Conservation (phyloP, 2,888 invertebrate species). For the Neelides folsomi region DNA sequence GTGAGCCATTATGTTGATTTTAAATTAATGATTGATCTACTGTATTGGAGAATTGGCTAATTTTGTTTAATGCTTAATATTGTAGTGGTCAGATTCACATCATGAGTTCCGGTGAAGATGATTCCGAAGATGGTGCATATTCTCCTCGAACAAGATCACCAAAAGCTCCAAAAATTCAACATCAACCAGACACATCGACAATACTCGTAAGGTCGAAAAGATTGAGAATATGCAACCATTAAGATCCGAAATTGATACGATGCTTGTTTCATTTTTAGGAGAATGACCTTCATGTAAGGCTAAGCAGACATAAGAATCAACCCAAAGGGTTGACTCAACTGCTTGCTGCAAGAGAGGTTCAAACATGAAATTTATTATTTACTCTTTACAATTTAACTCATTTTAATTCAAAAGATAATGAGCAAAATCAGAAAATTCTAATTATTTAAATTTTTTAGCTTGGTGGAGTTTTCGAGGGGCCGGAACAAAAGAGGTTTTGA, state of each 20-base stretch:
- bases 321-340: constrained; percentile 16
- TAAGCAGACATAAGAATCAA: constrained; percentile 3
- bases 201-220: not conserved
- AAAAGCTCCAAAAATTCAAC: constrained; percentile 18
- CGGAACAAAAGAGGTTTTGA: too few species aligned
- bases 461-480: too few species aligned
- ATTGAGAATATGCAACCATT: not conserved
- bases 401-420: not conserved
- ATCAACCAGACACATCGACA: constrained; percentile 11
- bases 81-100: constrained; percentile 29
- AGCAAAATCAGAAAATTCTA: not conserved
- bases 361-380: not conserved
- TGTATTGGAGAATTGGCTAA: too few species aligned
- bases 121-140: constrained; percentile 22
- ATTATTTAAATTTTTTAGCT: not conserved
- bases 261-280: constrained; percentile 10
- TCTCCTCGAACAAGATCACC: constrained; percentile 3
- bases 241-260: not conserved
- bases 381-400: too few species aligned
- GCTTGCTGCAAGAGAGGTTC: constrained; percentile 22
- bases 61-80: too few species aligned
- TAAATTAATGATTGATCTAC: too few species aligned
- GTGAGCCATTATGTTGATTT: constrained; percentile 5
- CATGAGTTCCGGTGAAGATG: constrained; percentile 26
- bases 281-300: constrained; percentile 22